phyloP scores from a whole-genome alignment of 2,797 vertebrate genomes.

The Setipinna tenuifilis region DNA sequence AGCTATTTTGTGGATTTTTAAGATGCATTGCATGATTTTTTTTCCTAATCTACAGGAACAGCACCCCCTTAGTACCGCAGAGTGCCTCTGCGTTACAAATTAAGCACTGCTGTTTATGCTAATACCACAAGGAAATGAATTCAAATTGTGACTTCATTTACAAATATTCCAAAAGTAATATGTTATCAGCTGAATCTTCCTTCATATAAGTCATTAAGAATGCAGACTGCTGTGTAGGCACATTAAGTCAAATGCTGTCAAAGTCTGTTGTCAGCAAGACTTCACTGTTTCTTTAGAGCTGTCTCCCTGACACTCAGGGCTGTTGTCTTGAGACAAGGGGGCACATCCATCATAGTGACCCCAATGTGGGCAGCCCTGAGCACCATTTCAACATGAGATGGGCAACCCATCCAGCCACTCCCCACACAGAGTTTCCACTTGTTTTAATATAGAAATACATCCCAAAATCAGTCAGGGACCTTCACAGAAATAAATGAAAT shows the following conservation, averaged over 20 bases:
- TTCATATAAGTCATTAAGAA: background rate
- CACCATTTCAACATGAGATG: background rate
- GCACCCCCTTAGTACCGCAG: too few species aligned
- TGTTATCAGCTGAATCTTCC: background rate
- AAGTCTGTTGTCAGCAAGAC: constrained; percentile 3
- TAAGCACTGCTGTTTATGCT: too few species aligned
- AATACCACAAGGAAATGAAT: too few species aligned
- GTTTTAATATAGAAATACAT: too few species aligned
- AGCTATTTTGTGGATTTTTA: too few species aligned
- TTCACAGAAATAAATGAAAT: too few species aligned
- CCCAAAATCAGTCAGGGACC: too few species aligned
- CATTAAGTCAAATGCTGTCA: background rate
- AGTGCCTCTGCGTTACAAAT: too few species aligned
- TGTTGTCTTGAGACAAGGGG: background rate
- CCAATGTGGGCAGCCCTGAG: background rate
- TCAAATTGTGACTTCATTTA: too few species aligned
- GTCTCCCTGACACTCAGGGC: background rate
- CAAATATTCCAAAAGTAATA: too few species aligned
- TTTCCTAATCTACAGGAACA: too few species aligned
- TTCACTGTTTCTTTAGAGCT: background rate
- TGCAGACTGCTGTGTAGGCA: background rate
- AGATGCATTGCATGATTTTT: too few species aligned
- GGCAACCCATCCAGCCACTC: background rate
- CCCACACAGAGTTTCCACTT: background rate
- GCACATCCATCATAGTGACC: background rate